phyloP scores from a whole-genome alignment of 2,113 vertebrate genomes.

The Antigone vipio region DNA sequence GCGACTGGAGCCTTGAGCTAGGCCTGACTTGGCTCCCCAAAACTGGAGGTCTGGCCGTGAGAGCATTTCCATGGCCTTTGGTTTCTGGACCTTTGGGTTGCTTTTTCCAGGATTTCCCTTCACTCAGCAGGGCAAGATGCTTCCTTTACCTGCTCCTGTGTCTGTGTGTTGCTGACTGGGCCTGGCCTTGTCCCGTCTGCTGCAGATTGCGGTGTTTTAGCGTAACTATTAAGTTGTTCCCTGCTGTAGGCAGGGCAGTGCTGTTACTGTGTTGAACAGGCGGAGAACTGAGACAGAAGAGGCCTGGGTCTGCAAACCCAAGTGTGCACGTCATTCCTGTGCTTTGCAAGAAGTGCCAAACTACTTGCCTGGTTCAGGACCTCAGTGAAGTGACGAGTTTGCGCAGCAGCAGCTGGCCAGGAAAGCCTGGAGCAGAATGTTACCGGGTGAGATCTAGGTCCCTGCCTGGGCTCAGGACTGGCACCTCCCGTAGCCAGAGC shows the following conservation, averaged over 20 bases:
- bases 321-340: background rate
- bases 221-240: accelerated
- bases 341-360: background rate
- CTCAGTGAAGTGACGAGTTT: background rate
- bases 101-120: background rate
- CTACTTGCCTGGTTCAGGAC: background rate
- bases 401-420: background rate
- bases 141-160: background rate
- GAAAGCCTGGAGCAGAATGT: background rate
- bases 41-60: accelerated
- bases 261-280: background rate
- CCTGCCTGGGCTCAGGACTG: background rate
- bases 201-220: too few relatives aligned
- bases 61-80: background rate
- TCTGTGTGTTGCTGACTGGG: background rate
- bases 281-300: background rate
- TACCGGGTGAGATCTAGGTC: background rate
- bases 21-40: background rate
- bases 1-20: background rate
- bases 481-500: background rate
- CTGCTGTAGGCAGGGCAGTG: background rate
- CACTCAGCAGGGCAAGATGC: background rate
- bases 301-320: background rate
- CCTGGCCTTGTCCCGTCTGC: background rate
- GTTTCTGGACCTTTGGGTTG: background rate